Conservation (phyloP, 1,140 invertebrate species). For the Drosophila parvula region DNA sequence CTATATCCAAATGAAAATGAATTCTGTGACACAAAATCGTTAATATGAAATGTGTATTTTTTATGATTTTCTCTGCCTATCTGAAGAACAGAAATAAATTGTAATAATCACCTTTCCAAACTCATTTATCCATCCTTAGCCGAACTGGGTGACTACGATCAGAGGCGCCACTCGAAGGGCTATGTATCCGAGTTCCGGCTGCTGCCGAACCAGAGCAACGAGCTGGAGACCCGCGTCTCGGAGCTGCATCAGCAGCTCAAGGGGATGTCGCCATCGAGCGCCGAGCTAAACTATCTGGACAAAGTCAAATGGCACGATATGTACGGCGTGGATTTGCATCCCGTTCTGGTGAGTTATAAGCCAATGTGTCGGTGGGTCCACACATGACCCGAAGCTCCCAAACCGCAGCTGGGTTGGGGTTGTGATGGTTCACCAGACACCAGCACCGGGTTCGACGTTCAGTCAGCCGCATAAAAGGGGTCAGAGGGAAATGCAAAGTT, state of each 20-base stretch:
- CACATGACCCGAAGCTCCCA: constrained; percentile 9
- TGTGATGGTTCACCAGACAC: constrained; percentile 21
- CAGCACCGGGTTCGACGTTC: constrained; percentile 12
- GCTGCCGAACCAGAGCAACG: constrained; percentile 95
- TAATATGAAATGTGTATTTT: neutral
- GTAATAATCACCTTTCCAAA: constrained; percentile 6
- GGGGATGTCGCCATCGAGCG: constrained; percentile 86
- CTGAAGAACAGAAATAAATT: neutral
- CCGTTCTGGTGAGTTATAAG: constrained; percentile 85
- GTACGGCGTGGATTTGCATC: constrained; percentile 97
- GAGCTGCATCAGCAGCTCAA: constrained; percentile 92
- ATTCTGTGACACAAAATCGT: neutral
- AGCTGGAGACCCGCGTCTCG: constrained; percentile 94
- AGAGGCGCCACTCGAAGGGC: constrained; percentile 92
- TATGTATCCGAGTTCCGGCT: constrained; percentile 99
- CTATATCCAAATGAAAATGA: neutral
- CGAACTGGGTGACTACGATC: constrained; percentile 98
- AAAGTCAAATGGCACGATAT: constrained; percentile 99
- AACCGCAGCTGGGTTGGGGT: constrained; percentile 33
- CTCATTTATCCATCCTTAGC: constrained; percentile 87
- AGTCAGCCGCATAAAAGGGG: constrained; percentile 58
- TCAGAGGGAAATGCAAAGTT: constrained; percentile 74
- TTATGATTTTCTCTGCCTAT: neutral
- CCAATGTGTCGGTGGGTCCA: neutral
- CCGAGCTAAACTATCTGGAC: constrained; percentile 96